phyloP scores from a whole-genome alignment of 2,113 vertebrate species.

The Osmerus mordax region DNA sequence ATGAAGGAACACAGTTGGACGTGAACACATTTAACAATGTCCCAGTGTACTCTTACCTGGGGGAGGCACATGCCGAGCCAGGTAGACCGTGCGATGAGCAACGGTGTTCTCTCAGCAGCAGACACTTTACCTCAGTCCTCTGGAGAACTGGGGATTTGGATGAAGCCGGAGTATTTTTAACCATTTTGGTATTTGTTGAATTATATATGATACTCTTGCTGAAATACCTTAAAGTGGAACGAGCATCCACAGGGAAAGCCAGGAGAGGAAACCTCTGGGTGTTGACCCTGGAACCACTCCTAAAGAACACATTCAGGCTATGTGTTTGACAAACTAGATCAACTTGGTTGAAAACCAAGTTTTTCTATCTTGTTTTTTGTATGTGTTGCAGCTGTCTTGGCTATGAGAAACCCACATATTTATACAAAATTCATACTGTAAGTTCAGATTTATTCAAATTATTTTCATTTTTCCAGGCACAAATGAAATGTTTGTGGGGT shows the following conservation, averaged over 20 bases:
- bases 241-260: constrained; percentile 21
- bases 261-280: constrained; percentile 18
- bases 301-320: not conserved
- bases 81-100: constrained; percentile 10
- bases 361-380: too few relatives aligned
- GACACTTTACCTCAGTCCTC: not conserved
- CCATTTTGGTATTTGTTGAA: constrained; percentile 32
- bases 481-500: constrained; percentile 68
- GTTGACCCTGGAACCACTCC: not conserved
- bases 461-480: constrained; percentile 66
- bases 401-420: too few relatives aligned
- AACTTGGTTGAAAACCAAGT: too few relatives aligned
- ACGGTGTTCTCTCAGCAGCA: not conserved
- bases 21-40: constrained; percentile 5
- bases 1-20: not conserved
- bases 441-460: too few relatives aligned
- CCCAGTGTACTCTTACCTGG: not conserved
- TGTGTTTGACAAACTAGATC: not conserved
- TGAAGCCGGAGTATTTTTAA: constrained; percentile 37
- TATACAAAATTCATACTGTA: too few relatives aligned
- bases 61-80: not conserved
- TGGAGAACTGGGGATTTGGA: not conserved
- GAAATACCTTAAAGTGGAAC: constrained; percentile 35
- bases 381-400: too few relatives aligned
- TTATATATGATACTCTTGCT: constrained; percentile 35